A percentile compares a stretch with the other conserved stretches of the same genome.
phyloP scores from a whole-genome alignment of 2,888 invertebrate genomes.

The Itoplectis maculator region DNA sequence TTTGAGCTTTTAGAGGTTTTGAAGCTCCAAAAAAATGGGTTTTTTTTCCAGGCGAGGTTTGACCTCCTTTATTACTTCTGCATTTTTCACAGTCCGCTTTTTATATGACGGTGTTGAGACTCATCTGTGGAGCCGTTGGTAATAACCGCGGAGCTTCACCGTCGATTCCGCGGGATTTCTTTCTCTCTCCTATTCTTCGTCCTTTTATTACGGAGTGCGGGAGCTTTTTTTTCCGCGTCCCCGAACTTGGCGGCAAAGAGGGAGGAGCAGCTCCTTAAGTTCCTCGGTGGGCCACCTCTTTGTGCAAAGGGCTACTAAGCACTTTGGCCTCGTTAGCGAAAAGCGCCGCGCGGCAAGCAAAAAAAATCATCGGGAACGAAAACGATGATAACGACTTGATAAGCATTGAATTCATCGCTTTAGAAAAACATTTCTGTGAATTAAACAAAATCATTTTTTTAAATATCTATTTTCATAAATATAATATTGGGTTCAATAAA shows the following conservation, averaged over 20 bases:
- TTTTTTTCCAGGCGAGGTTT: too few relatives aligned
- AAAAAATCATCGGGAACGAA: neutral
- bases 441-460: too few relatives aligned
- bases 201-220: slow-evolving; percentile 31
- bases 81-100: neutral
- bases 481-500: too few relatives aligned
- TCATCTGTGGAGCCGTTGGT: slow-evolving; percentile 7
- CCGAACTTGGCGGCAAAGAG: slow-evolving; percentile 15
- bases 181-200: slow-evolving; percentile 27
- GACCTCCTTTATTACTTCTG: neutral
- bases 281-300: neutral
- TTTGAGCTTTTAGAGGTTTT: too few relatives aligned
- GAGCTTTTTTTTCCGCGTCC: slow-evolving; percentile 22
- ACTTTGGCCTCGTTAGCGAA: neutral
- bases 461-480: too few relatives aligned
- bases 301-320: neutral
- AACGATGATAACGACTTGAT: neutral
- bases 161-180: slow-evolving; percentile 18
- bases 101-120: neutral
- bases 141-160: slow-evolving; percentile 24
- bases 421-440: too few relatives aligned
- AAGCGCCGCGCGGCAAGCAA: neutral
- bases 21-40: too few relatives aligned
- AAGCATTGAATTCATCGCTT: neutral
- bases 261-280: slow-evolving; percentile 6